Conservation (phyloP, 2,888 invertebrate genomes). For the Phengaris arion region DNA sequence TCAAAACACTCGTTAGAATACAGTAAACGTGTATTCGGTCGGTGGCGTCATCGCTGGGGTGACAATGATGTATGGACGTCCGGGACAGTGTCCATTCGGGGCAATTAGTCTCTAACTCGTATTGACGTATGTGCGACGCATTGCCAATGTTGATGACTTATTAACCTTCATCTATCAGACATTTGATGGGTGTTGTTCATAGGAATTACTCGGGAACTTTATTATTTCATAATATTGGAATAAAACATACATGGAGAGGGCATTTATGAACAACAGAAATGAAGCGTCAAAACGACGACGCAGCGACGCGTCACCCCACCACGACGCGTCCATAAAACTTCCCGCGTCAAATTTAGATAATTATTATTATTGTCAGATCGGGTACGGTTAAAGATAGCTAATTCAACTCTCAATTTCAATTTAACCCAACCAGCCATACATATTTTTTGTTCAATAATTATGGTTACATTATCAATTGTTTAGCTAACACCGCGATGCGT, state of each 20-base stretch:
- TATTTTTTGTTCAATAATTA: not conserved
- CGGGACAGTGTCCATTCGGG: not conserved
- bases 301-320: no score
- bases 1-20: not conserved
- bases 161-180: not conserved
- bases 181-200: not conserved
- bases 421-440: no score
- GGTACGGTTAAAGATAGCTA: no score
- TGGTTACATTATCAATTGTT: conserved; percentile 19
- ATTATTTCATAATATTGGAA: no score
- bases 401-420: no score
- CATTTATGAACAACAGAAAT: no score
- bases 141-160: not conserved
- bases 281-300: no score
- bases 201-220: not conserved
- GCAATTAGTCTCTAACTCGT: not conserved
- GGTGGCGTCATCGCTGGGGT: conserved; percentile 1
- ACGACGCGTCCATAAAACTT: no score
- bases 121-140: not conserved
- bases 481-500: conserved; percentile 17
- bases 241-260: no score
- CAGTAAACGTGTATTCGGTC: not conserved
- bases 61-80: not conserved
- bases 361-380: no score
- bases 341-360: no score